These are phyloP conservation scores for Muraenolepis orangiensis DNA, from an alignment of 2,797 vertebrate genomes.

Conservation along the genomic window DNA sequence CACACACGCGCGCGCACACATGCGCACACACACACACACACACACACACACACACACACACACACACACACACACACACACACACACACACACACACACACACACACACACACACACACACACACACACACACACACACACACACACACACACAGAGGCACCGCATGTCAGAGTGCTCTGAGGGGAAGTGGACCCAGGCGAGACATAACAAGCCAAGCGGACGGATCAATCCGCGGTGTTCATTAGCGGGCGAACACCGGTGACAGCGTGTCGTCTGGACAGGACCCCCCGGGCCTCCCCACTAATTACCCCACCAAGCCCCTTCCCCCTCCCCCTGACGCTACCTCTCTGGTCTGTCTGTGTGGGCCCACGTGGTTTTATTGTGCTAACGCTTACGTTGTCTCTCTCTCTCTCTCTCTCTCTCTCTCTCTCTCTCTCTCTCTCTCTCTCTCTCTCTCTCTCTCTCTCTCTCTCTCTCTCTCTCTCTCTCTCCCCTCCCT, in stretches of 20 bases:
- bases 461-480: conserved; percentile 3
- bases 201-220: conserved; percentile 26
- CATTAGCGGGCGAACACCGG: conserved; percentile 43
- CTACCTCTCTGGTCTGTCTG: conserved; percentile 50
- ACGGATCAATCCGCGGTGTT: conserved; percentile 58
- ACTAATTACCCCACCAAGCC: conserved; percentile 53
- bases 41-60: too few species aligned
- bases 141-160: too few species aligned
- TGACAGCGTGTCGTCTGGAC: conserved; percentile 45
- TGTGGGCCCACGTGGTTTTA: conserved; percentile 34
- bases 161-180: background rate
- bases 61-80: too few species aligned
- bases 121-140: too few species aligned
- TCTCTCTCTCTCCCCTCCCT: conserved; percentile 26
- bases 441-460: conserved; percentile 25
- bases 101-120: too few species aligned
- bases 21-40: too few species aligned
- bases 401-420: conserved; percentile 53
- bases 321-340: conserved; percentile 11
- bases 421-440: conserved; percentile 6
- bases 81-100: too few species aligned
- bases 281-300: conserved; percentile 41
- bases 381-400: conserved; percentile 62
- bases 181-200: conserved; percentile 18
- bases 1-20: too few species aligned